These are phyloP conservation scores for Pseudomyrmex gracilis DNA, from an alignment of 1,140 invertebrate species.

Conservation along the genomic window DNA sequence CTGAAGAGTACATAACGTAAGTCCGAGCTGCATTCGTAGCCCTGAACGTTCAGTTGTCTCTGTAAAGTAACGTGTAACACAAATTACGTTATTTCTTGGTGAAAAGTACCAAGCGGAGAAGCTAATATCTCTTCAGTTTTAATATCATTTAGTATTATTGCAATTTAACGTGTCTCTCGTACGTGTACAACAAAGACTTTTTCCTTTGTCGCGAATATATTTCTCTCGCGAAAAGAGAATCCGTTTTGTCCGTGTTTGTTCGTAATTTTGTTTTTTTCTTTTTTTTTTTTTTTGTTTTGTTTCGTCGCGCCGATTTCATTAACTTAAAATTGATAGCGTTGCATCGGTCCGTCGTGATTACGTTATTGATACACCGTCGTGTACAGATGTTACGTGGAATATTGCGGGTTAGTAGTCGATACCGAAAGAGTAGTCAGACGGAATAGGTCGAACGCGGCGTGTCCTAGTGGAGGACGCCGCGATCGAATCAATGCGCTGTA, in stretches of 20 bases:
- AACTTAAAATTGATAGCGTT: not conserved
- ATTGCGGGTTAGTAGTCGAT: conserved; percentile 48
- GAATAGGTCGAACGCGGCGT: conserved; percentile 21
- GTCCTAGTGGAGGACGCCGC: conserved; percentile 39
- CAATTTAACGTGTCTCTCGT: too few relatives aligned
- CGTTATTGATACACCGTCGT: not conserved
- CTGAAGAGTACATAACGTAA: conserved; percentile 93
- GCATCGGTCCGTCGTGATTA: not conserved
- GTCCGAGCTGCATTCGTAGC: conserved; percentile 92
- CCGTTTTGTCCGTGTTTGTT: too few relatives aligned
- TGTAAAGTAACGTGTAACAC: conserved; percentile 82
- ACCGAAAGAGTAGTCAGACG: conserved; percentile 22
- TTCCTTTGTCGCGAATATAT: too few relatives aligned
- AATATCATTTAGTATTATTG: not conserved
- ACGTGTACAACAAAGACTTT: too few relatives aligned
- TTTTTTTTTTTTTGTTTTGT: not conserved
- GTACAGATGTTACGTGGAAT: conserved; percentile 17
- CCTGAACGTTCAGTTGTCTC: conserved; percentile 93
- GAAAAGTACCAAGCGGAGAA: not conserved
- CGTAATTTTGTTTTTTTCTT: not conserved
- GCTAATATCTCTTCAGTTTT: too few relatives aligned
- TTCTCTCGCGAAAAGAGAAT: too few relatives aligned
- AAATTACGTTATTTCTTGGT: conserved; percentile 23
- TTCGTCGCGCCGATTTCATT: not conserved
- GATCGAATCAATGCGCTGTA: conserved; percentile 74